These are phyloP conservation scores for Toxotes lorentzi DNA, from an alignment of 2,797 vertebrate genomes.

Conservation along the genomic window DNA sequence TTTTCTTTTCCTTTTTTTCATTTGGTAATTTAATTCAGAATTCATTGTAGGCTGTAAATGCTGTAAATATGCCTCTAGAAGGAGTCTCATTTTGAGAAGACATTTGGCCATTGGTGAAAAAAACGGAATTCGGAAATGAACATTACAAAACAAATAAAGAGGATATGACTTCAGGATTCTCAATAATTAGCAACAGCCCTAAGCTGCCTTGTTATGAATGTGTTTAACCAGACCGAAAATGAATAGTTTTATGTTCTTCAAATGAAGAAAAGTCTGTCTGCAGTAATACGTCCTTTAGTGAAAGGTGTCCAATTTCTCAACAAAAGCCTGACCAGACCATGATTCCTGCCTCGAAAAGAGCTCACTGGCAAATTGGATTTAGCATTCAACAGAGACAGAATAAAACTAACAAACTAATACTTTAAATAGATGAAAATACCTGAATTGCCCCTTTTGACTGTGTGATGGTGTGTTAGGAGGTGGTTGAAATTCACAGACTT, in stretches of 20 bases:
- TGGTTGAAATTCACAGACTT: not conserved
- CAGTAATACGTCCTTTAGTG: not conserved
- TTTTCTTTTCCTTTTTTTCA: not conserved
- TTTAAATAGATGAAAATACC: conserved; percentile 5
- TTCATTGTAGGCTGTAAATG: conserved; percentile 1
- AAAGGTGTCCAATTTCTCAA: conserved; percentile 9
- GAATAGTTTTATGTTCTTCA: not conserved
- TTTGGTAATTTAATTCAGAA: conserved; percentile 21
- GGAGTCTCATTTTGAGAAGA: conserved; percentile 2
- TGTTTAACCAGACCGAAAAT: conserved; percentile 6
- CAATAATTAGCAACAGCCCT: not conserved
- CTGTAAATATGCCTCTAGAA: conserved; percentile 4
- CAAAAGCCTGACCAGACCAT: conserved; percentile 8
- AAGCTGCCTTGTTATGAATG: not conserved
- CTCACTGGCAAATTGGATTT: conserved; percentile 18
- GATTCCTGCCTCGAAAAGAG: conserved; percentile 1
- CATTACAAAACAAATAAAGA: conserved; percentile 13
- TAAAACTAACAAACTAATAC: not conserved
- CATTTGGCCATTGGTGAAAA: not conserved
- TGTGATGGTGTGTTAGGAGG: not conserved
- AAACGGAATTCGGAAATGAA: conserved; percentile 5
- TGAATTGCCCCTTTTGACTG: not conserved
- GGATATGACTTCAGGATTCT: conserved; percentile 15
- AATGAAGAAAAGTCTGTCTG: conserved; percentile 9
- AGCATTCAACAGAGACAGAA: not conserved